These are phyloP conservation scores for Python bivittatus DNA, from an alignment of 2,113 vertebrate species.

Conservation along the genomic window DNA sequence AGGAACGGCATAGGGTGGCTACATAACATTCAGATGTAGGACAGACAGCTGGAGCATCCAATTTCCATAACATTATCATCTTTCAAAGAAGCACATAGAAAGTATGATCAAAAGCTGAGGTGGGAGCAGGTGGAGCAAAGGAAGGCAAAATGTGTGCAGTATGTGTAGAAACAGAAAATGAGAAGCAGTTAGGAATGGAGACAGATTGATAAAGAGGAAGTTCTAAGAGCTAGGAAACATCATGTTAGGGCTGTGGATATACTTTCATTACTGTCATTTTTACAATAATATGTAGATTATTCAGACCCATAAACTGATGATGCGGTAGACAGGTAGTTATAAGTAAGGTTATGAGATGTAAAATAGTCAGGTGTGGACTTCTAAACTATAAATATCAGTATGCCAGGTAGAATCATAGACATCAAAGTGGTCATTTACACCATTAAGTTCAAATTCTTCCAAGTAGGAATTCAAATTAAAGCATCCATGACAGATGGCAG, in stretches of 20 bases:
- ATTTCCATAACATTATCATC: slow-evolving; percentile 17
- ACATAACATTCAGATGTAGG: slow-evolving; percentile 7
- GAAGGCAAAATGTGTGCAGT: slow-evolving; percentile 30
- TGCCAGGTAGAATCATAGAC: background rate
- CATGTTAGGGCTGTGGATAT: background rate
- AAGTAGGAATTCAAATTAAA: background rate
- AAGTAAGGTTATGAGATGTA: slow-evolving; percentile 2
- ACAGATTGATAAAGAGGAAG: slow-evolving; percentile 20
- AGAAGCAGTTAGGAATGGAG: background rate
- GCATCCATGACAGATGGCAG: background rate
- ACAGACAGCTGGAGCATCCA: slow-evolving; percentile 28
- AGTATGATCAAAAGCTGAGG: slow-evolving; percentile 27
- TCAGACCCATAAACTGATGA: slow-evolving; percentile 18
- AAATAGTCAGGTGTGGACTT: background rate
- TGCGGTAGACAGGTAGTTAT: background rate
- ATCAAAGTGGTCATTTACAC: background rate
- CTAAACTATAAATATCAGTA: background rate
- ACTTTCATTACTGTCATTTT: slow-evolving; percentile 12
- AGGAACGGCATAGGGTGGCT: background rate
- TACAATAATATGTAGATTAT: background rate
- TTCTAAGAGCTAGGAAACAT: slow-evolving; percentile 8
- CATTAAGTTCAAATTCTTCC: background rate
- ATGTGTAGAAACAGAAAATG: background rate
- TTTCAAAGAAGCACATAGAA: background rate
- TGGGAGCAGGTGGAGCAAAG: background rate